A percentile compares a stretch with the other conserved stretches of the same genome.
These are phyloP conservation scores for Chiroxiphia lanceolata DNA, from an alignment of 2,797 vertebrate species.

Conservation along the genomic window DNA sequence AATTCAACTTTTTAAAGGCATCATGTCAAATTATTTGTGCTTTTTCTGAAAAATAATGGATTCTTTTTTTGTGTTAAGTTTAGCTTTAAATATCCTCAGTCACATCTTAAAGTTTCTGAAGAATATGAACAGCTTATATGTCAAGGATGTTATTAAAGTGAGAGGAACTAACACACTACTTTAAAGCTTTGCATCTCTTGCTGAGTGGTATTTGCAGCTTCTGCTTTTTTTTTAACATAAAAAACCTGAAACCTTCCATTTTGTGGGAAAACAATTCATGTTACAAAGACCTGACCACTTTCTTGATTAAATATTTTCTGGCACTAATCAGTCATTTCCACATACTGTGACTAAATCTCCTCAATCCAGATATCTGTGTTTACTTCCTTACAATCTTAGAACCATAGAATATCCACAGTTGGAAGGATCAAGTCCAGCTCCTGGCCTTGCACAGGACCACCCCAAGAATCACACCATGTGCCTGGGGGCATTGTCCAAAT, in stretches of 20 bases:
- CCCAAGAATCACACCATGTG: not conserved
- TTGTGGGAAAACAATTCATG: not conserved
- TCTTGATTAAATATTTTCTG: not conserved
- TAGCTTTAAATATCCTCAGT: slow-evolving; percentile 44
- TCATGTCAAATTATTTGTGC: slow-evolving; percentile 57
- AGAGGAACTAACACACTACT: not conserved
- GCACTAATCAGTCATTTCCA: not conserved
- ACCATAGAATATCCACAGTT: not conserved
- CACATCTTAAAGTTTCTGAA: slow-evolving; percentile 21
- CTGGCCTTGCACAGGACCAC: not conserved
- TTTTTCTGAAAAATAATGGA: slow-evolving; percentile 44
- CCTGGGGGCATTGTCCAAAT: not conserved
- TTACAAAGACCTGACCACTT: not conserved
- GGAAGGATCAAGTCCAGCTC: not conserved
- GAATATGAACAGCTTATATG: slow-evolving; percentile 10
- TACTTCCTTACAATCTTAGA: not conserved
- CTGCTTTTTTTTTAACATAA: not conserved
- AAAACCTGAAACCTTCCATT: not conserved
- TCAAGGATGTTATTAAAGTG: slow-evolving; percentile 17
- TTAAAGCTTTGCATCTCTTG: not conserved
- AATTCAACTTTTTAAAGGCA: slow-evolving; percentile 24
- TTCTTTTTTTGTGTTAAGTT: slow-evolving; percentile 40
- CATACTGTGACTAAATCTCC: not conserved
- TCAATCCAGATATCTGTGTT: not conserved
- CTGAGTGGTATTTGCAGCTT: not conserved